phyloP scores from a whole-genome alignment of 2,113 vertebrate species.

The Polypterus senegalus region DNA sequence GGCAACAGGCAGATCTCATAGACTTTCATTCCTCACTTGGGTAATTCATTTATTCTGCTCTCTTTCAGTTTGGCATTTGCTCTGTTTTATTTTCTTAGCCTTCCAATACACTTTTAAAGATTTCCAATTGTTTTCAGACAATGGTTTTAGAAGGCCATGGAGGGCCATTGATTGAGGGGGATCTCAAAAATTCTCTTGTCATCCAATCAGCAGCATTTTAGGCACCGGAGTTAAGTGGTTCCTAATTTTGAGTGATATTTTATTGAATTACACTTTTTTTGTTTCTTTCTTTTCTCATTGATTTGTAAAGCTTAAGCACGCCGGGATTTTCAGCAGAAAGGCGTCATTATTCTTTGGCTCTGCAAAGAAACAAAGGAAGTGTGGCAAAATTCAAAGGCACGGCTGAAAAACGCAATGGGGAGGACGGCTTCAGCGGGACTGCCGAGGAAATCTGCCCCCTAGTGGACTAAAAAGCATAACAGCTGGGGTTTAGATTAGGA shows the following conservation, averaged over 20 bases:
- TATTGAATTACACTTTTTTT: slow-evolving; percentile 38
- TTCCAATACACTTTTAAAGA: slow-evolving; percentile 35
- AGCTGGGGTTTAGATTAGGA: too few species aligned
- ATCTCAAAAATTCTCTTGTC: slow-evolving; percentile 31
- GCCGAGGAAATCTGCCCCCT: too few species aligned
- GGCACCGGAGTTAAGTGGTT: slow-evolving; percentile 35
- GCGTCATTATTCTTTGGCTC: too few species aligned
- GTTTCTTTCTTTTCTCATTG: slow-evolving; percentile 17
- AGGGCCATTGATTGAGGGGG: slow-evolving; percentile 36
- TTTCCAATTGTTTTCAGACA: slow-evolving; percentile 44
- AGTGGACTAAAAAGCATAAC: too few species aligned
- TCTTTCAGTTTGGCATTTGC: slow-evolving; percentile 24
- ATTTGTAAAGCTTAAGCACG: too few species aligned
- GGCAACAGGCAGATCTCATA: slow-evolving; percentile 38
- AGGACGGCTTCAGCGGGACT: too few species aligned
- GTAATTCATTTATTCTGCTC: slow-evolving; percentile 42
- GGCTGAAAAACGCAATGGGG: too few species aligned
- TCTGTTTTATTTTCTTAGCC: slow-evolving; percentile 20
- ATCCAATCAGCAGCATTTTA: slow-evolving; percentile 27
- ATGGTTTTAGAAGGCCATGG: slow-evolving; percentile 32
- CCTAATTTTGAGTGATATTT: slow-evolving; percentile 36
- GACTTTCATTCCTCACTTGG: slow-evolving; percentile 39
- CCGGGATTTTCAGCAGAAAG: too few species aligned
- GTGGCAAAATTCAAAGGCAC: too few species aligned
- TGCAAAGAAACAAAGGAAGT: too few species aligned